Percentiles rank a stretch among this genome's conserved stretches.
These are phyloP conservation scores for Oxyteleia sp. DNA, from an alignment of 2,888 invertebrate species.

Conservation along the genomic window DNA sequence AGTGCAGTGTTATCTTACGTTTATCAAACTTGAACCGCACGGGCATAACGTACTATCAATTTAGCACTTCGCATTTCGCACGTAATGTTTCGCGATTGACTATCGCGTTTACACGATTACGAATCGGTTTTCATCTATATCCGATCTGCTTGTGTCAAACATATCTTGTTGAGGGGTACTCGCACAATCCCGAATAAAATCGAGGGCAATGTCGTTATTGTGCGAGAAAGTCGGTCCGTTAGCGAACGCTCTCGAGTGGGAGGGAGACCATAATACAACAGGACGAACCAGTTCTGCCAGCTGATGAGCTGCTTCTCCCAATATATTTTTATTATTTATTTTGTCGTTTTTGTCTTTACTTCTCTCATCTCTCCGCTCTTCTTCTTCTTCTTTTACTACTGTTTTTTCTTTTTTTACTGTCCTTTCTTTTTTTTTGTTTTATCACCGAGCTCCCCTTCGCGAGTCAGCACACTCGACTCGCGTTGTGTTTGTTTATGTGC, in stretches of 20 bases:
- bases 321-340: conserved; percentile 84
- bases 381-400: conserved; percentile 72
- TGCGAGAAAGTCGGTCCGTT: conserved; percentile 33
- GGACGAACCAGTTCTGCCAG: conserved; percentile 85
- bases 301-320: conserved; percentile 86
- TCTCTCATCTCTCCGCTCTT: conserved; percentile 57
- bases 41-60: conserved; percentile 29
- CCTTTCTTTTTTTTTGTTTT: conserved; percentile 73
- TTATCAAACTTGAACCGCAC: conserved; percentile 45
- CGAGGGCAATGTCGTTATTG: conserved; percentile 82
- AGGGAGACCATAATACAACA: conserved; percentile 77
- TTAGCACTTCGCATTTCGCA: conserved; percentile 32
- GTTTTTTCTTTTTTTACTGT: too few species aligned
- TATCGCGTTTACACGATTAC: conserved; percentile 58
- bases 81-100: conserved; percentile 46
- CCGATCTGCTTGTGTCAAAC: conserved; percentile 58
- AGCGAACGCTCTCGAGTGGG: conserved; percentile 39
- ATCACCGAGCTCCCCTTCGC: conserved; percentile 67
- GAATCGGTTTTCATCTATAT: conserved; percentile 53
- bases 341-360: conserved; percentile 77
- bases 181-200: conserved; percentile 81
- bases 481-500: conserved; percentile 68
- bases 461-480: conserved; percentile 69
- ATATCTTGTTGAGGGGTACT: conserved; percentile 51
- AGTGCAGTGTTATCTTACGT: conserved; percentile 29